Base-by-base conservation (phyloP, 2,797 vertebrate genomes). In the Lepilemur ruficaudatus region DNA sequence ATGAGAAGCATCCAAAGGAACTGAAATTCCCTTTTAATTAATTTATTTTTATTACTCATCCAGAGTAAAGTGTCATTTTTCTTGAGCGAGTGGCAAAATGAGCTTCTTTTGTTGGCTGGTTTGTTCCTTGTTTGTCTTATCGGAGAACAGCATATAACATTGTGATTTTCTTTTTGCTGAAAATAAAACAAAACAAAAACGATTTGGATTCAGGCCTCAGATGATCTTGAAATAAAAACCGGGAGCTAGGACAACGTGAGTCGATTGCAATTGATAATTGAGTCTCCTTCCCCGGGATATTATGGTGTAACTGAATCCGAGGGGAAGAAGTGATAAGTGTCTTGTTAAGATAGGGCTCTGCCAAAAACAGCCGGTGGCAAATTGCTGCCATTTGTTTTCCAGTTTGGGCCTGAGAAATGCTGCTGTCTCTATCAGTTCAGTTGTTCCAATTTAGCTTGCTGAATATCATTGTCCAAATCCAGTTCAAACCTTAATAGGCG, bases 151-250 rank as follows among this genome's bases (percentile, higher is more conserved):
- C 30, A 1, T 82, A 35, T 72, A 32, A 78, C 50, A 30, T 1
- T 59, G 61, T 76, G 81, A 43, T 91, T 92, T 92, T 91, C 48
- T 46, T 78, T 91, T 73, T 46, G 14, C 12, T 67, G 12, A 81
- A 79, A 94, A 97, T 15, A 38, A 52, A 94, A 97, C 22, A 38
- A 69, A 38, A 50, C 35, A 32, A 38, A 57, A 48, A 72, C 41
- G 4, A 25, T 95, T 95, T 94, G 95, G 94, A 96, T 91, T 55
- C 43, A 93, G 94, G 94, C 91, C 94, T 98, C 38, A 96, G 97
- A 92, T 94, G 95, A 97, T 97, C 96, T 98, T 97, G 98, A 98
- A 98, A 98, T 96, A 94, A 97, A 97, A 98, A 96, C 97, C 93
- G 0, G 50, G 85, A 85, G 73, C 61, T 81, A 57, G 96, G 96